A percentile compares a stretch with the other conserved stretches of the same genome.
Evolutionary conservation across 2,888 invertebrate species (phyloP).

Genomic region (Formica aserva): DNA sequence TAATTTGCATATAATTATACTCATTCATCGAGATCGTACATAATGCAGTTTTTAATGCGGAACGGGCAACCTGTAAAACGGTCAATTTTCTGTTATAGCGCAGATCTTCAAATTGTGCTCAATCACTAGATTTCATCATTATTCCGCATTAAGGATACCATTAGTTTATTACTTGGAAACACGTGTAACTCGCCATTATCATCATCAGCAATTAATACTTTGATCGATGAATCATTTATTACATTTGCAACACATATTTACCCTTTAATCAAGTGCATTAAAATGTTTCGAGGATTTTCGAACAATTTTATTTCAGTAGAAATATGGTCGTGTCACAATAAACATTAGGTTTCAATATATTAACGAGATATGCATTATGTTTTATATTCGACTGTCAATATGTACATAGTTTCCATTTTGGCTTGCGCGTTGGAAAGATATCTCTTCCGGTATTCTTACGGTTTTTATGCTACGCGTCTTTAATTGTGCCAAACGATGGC

Average conservation of each 20-base stretch:
- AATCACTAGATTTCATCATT: conserved; percentile 72
- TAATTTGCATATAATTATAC: conserved; percentile 75
- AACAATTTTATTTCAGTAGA: conserved; percentile 37
- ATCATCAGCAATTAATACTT: conserved; percentile 66
- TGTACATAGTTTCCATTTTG: conserved; percentile 66
- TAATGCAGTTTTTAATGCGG: conserved; percentile 72
- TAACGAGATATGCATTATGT: conserved; percentile 51
- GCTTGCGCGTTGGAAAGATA: conserved; percentile 72
- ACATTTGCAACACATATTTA: conserved; percentile 16
- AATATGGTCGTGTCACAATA: neutral
- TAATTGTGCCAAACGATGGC: conserved; percentile 69
- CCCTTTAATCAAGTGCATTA: conserved; percentile 9
- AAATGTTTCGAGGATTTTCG: conserved; percentile 34
- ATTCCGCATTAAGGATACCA: conserved; percentile 65
- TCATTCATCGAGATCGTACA: conserved; percentile 71
- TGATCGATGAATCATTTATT: conserved; percentile 37
- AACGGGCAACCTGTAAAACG: conserved; percentile 74
- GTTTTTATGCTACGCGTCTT: conserved; percentile 63
- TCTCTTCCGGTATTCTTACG: conserved; percentile 75
- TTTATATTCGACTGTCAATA: conserved; percentile 75
- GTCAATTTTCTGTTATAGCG: conserved; percentile 71
- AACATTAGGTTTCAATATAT: conserved; percentile 10
- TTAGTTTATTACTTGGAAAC: conserved; percentile 72
- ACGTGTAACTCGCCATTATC: conserved; percentile 70
- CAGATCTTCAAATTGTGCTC: conserved; percentile 71